phyloP scores from a whole-genome alignment of 2,888 invertebrate species.

The Drosophila ustulata region DNA sequence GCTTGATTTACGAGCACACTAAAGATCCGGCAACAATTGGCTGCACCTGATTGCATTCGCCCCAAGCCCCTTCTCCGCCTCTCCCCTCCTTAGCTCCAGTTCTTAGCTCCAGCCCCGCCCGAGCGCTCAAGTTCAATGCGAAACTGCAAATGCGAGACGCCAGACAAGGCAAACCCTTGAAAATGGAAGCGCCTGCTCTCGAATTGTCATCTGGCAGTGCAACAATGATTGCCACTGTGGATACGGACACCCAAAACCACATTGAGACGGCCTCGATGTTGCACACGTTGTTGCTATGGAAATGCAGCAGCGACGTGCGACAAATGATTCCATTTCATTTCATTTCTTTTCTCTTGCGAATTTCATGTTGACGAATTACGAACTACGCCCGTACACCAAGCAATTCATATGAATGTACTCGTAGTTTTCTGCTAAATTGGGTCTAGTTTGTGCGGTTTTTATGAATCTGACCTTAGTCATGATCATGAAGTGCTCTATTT shows the following conservation, averaged over 20 bases:
- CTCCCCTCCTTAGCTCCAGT: background rate
- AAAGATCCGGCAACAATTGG: constrained; percentile 75
- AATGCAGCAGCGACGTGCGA: constrained; percentile 47
- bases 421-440: constrained; percentile 66
- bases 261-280: constrained; percentile 33
- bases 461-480: constrained; percentile 80
- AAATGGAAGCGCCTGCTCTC: constrained; percentile 65
- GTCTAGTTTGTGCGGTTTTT: constrained; percentile 77
- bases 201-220: constrained; percentile 47
- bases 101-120: constrained; percentile 8
- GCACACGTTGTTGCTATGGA: constrained; percentile 42
- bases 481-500: constrained; percentile 70
- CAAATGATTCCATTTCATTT: constrained; percentile 44
- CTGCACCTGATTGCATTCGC: constrained; percentile 74
- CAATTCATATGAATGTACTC: constrained; percentile 8
- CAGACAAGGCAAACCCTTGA: constrained; percentile 79
- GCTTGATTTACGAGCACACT: constrained; percentile 63
- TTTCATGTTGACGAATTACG: constrained; percentile 21
- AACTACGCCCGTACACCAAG: constrained; percentile 25
- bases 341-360: constrained; percentile 67
- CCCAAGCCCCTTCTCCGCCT: constrained; percentile 1
- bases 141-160: constrained; percentile 68
- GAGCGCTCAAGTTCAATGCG: constrained; percentile 75
- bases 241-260: constrained; percentile 54
- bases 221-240: constrained; percentile 16